A percentile compares a stretch with the other conserved stretches of the same genome.
These are phyloP conservation scores for Neoaliturus tenellus DNA, from an alignment of 2,888 invertebrate species.

Conservation along the genomic window DNA sequence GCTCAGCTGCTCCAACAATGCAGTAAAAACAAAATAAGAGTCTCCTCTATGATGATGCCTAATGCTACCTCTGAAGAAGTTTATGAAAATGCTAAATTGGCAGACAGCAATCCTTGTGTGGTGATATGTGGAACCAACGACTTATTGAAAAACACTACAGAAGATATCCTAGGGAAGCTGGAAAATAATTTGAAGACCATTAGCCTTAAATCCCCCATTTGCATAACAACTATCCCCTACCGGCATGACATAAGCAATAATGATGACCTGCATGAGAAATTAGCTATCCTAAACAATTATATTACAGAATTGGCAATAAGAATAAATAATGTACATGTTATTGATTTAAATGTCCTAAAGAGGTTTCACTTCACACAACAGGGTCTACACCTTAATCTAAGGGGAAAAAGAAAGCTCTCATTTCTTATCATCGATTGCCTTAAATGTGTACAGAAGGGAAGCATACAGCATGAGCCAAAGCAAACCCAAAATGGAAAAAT, in stretches of 20 bases:
- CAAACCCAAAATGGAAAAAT: slow-evolving; percentile 16
- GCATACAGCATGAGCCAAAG: slow-evolving; percentile 12
- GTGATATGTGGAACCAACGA: slow-evolving; percentile 21
- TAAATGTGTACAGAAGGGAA: slow-evolving; percentile 11
- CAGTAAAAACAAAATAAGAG: background rate
- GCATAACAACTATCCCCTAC: slow-evolving; percentile 15
- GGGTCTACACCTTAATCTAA: slow-evolving; percentile 12
- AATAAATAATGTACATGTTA: slow-evolving; percentile 23
- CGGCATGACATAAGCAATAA: slow-evolving; percentile 8
- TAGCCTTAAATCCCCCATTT: slow-evolving; percentile 25
- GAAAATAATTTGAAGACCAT: slow-evolving; percentile 31
- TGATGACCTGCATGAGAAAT: background rate
- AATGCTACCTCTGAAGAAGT: slow-evolving; percentile 13
- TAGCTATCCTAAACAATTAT: slow-evolving; percentile 31
- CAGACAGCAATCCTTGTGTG: slow-evolving; percentile 26
- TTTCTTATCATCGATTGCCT: slow-evolving; percentile 2
- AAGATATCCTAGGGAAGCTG: slow-evolving; percentile 21
- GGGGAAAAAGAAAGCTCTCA: slow-evolving; percentile 3
- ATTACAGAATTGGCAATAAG: slow-evolving; percentile 22
- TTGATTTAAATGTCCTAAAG: background rate
- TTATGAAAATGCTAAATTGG: background rate
- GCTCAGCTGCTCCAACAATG: background rate
- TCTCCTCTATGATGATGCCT: background rate
- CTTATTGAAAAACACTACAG: slow-evolving; percentile 33
- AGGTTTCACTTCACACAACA: slow-evolving; percentile 11